A percentile compares a stretch with the other conserved stretches of the same genome.
These are phyloP conservation scores for Ceyx erithaca DNA, from an alignment of 2,797 vertebrate species.

Conservation along the genomic window DNA sequence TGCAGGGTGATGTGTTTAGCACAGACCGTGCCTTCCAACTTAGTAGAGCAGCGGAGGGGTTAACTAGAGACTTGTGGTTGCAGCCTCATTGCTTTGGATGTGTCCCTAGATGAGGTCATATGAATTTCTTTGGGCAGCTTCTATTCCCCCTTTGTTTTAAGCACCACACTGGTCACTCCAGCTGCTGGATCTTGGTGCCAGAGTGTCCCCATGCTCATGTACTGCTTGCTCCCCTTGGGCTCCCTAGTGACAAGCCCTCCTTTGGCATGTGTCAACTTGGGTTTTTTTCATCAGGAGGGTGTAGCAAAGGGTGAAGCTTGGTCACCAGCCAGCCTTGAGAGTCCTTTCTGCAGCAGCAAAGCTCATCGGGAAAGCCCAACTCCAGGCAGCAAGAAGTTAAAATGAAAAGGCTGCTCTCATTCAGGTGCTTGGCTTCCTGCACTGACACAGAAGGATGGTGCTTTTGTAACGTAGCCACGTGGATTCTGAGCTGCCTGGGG, in stretches of 20 bases:
- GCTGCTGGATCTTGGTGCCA: constrained; percentile 38
- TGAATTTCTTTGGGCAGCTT: constrained; percentile 10
- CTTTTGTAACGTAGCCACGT: neutral
- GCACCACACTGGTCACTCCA: constrained; percentile 4
- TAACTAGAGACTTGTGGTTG: constrained; percentile 38
- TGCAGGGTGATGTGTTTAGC: neutral
- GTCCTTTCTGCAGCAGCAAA: neutral
- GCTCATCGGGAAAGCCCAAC: neutral
- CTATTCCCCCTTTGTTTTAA: constrained; percentile 59
- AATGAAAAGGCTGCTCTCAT: rapidly evolving
- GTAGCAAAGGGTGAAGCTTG: neutral
- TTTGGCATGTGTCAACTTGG: neutral
- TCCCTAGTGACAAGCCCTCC: neutral
- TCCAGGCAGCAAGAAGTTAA: neutral
- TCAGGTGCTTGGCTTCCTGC: neutral
- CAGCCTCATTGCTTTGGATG: constrained; percentile 23
- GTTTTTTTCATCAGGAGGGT: neutral
- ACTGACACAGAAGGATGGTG: rapidly evolving
- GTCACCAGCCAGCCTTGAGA: neutral
- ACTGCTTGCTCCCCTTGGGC: neutral
- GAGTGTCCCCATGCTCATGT: neutral
- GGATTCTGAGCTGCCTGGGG: neutral
- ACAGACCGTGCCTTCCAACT: neutral
- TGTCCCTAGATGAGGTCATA: constrained; percentile 65
- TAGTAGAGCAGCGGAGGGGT: neutral